Percentiles rank a stretch among this genome's conserved stretches.
Conservation (phyloP, 1,140 invertebrate species). For the Drosophila setifemur region DNA sequence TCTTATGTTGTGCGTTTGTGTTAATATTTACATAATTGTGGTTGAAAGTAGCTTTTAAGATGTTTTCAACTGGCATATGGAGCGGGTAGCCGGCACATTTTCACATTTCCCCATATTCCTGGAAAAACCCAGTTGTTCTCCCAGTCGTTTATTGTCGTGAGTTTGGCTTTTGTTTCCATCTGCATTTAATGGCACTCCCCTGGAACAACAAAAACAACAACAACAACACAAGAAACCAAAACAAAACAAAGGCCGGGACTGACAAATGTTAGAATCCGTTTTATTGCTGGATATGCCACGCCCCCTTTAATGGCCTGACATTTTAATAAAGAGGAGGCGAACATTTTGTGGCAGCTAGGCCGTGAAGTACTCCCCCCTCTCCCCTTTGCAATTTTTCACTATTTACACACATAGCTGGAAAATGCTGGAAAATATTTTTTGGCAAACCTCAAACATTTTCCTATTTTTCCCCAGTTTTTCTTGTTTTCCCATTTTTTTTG, state of each 20-base stretch:
- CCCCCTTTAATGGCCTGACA: constrained; percentile 58
- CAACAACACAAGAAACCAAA: too few species aligned
- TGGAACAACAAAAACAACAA: neutral
- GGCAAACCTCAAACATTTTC: constrained; percentile 76
- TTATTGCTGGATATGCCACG: constrained; percentile 24
- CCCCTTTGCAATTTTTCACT: constrained; percentile 38
- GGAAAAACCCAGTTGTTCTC: neutral
- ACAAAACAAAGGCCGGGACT: too few species aligned
- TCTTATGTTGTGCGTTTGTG: constrained; percentile 47
- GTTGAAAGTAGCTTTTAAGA: constrained; percentile 79
- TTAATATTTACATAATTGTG: constrained; percentile 80
- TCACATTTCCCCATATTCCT: neutral
- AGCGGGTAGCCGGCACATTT: constrained; percentile 14
- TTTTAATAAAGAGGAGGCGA: constrained; percentile 67
- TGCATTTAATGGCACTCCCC: constrained; percentile 44
- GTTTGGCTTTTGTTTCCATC: constrained; percentile 28
- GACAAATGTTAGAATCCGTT: constrained; percentile 49
- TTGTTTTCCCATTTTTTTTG: constrained; percentile 1
- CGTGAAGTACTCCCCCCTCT: neutral
- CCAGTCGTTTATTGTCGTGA: constrained; percentile 7
- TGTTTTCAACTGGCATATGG: constrained; percentile 69
- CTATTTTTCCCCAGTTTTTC: constrained; percentile 32
- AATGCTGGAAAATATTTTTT: constrained; percentile 71
- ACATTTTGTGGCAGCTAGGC: neutral
- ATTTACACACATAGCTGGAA: constrained; percentile 37